Evolutionary conservation across 2,888 invertebrate genomes (phyloP).

Genomic region (Chirona hameri): DNA sequence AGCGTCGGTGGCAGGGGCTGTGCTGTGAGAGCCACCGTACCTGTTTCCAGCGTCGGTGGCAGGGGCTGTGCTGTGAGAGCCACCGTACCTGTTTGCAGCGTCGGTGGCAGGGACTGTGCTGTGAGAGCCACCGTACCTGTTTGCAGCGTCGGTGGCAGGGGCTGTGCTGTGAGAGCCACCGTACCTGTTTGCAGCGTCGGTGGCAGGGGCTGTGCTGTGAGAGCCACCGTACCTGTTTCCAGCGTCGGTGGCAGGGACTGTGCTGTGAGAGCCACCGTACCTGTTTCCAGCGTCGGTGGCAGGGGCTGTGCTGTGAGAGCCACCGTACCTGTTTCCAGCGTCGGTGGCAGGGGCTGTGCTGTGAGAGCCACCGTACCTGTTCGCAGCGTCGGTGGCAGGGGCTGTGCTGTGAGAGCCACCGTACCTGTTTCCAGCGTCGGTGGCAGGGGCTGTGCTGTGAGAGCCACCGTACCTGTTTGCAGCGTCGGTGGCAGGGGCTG

Average conservation of each 20-base stretch:
- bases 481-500: slow-evolving; percentile 90
- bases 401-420: too few species aligned
- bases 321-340: slow-evolving; percentile 77
- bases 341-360: slow-evolving; percentile 77
- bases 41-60: slow-evolving; percentile 90
- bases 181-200: slow-evolving; percentile 84
- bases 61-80: slow-evolving; percentile 58
- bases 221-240: slow-evolving; percentile 66
- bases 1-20: slow-evolving; percentile 90
- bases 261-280: slow-evolving; percentile 45
- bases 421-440: slow-evolving; percentile 84
- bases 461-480: slow-evolving; percentile 66
- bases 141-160: slow-evolving; percentile 94
- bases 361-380: slow-evolving; percentile 55
- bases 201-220: slow-evolving; percentile 69
- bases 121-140: slow-evolving; percentile 55
- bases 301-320: slow-evolving; percentile 58
- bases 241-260: slow-evolving; percentile 88
- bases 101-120: slow-evolving; percentile 75
- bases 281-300: slow-evolving; percentile 90
- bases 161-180: too few species aligned
- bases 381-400: slow-evolving; percentile 94
- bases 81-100: slow-evolving; percentile 77
- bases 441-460: slow-evolving; percentile 69
- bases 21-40: slow-evolving; percentile 45